Evolutionary conservation across 2,797 vertebrate species (phyloP), one percentile per base, ranked within the genome.

Genomic region (Hippoglossus hippoglossus): DNA sequence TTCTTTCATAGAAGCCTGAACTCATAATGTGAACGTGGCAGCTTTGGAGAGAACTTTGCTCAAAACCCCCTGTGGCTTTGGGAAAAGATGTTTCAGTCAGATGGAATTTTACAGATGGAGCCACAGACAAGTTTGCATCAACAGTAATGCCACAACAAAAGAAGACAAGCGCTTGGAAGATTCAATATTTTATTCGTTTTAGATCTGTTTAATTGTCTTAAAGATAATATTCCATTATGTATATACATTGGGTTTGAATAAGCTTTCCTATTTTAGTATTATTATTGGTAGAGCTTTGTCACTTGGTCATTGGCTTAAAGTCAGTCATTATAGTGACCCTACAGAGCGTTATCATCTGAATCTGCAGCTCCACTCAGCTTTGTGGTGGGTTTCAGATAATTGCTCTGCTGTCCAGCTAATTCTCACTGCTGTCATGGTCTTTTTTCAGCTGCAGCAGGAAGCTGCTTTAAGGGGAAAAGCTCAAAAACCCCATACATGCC

Each of bases 1-100:
- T 83, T 84, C 56, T 89, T 86, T 85, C 75, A 90, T 80, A 52
- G 52, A 67, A 69, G 61, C 60, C 36, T 69, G 64, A 74, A 67
- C 67, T 77, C 39, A 5, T 77, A 71, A 82, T 76, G 77, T 73
- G 54, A 76, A 85, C 77, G 76, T 71, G 58, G 79, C 70, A 63
- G 86, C 78, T 84, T 73, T 34, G 21, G 51, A 68, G 24, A 78
- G 73, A 88, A 79, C 57, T 82, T 73, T 47, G 63, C 77, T 44
- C 26, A 18, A 18, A 63, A 31, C 25, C 78, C 58, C 65, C 31
- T 15, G 67, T 71, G 62, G 62, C 28, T 83, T 2, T 5, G 57
- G 8, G 19, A 41, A 56, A 63, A 65, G 52, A 79, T 0, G 44
- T 50, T 69, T 47, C 72, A 78, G 71, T 76, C 62, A 58, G 69